Conservation (phyloP, 2,888 invertebrate species). For the Sipunculus nudus region DNA sequence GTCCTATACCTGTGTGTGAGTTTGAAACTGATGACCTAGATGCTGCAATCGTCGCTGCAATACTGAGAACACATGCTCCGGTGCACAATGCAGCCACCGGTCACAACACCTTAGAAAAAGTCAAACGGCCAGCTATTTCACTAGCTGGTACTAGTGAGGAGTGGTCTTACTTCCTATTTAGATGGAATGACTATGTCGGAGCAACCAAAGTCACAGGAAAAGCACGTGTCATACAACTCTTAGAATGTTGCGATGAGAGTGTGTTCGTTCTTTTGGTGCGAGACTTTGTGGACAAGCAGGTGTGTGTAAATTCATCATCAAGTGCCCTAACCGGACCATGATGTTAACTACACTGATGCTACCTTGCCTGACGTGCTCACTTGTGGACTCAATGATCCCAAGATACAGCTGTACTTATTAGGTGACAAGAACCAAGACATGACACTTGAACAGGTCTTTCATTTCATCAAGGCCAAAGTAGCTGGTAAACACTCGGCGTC, state of each 20-base stretch:
- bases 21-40: not conserved
- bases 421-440: slow-evolving; percentile 38
- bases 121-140: not conserved
- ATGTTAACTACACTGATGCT: slow-evolving; percentile 33
- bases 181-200: not conserved
- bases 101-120: not conserved
- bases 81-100: not conserved
- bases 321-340: slow-evolving; percentile 2
- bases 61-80: not conserved
- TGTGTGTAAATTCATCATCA: slow-evolving; percentile 29
- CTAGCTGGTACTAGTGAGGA: slow-evolving; percentile 7
- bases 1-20: not conserved
- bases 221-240: not conserved
- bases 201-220: not conserved
- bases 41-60: not conserved
- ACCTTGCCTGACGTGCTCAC: slow-evolving; percentile 25
- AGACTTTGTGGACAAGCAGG: slow-evolving; percentile 38
- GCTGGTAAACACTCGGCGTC: slow-evolving; percentile 39
- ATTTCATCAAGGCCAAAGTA: slow-evolving; percentile 42
- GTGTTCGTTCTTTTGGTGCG: slow-evolving; percentile 37
- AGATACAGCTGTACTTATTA: slow-evolving; percentile 35
- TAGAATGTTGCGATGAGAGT: slow-evolving; percentile 21
- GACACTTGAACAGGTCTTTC: slow-evolving; percentile 36
- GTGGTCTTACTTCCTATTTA: slow-evolving; percentile 3
- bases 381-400: slow-evolving; percentile 22